phyloP scores from a whole-genome alignment of 1,140 invertebrate genomes.

The Oreohelix idahoensis region DNA sequence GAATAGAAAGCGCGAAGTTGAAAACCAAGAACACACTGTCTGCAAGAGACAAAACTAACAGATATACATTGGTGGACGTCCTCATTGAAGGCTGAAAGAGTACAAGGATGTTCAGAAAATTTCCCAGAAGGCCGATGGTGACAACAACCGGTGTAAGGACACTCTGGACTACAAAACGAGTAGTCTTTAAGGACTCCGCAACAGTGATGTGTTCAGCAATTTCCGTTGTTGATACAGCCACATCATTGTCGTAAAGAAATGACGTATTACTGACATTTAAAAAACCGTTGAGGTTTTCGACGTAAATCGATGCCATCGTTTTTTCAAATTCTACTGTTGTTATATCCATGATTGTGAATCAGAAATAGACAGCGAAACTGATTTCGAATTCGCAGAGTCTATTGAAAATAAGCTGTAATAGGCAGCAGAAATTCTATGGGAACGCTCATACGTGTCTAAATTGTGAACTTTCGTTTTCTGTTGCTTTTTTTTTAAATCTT shows the following conservation, averaged over 20 bases:
- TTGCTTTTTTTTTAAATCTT: too few relatives aligned
- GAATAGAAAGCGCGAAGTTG: constrained; percentile 61
- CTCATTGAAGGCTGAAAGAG: constrained; percentile 83
- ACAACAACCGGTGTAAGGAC: constrained; percentile 73
- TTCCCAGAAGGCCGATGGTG: constrained; percentile 58
- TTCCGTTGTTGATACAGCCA: not conserved
- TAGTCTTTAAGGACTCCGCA: constrained; percentile 46
- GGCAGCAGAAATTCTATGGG: too few relatives aligned
- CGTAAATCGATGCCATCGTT: not conserved
- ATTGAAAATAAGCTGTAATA: too few relatives aligned
- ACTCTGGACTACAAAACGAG: constrained; percentile 58
- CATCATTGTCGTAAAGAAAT: not conserved
- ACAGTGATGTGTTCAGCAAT: not conserved
- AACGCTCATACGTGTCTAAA: too few relatives aligned
- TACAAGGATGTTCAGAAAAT: constrained; percentile 62
- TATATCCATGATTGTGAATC: not conserved
- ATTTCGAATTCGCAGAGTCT: too few relatives aligned
- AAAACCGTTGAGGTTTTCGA: not conserved
- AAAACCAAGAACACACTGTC: constrained; percentile 82
- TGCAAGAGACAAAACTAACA: constrained; percentile 82
- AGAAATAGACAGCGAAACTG: too few relatives aligned
- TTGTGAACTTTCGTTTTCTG: too few relatives aligned
- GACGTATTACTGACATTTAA: not conserved
- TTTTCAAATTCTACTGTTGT: not conserved
- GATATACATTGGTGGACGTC: constrained; percentile 82